Base-by-base conservation (phyloP, 2,113 vertebrate species). In the Herpailurus yagouaroundi region DNA sequence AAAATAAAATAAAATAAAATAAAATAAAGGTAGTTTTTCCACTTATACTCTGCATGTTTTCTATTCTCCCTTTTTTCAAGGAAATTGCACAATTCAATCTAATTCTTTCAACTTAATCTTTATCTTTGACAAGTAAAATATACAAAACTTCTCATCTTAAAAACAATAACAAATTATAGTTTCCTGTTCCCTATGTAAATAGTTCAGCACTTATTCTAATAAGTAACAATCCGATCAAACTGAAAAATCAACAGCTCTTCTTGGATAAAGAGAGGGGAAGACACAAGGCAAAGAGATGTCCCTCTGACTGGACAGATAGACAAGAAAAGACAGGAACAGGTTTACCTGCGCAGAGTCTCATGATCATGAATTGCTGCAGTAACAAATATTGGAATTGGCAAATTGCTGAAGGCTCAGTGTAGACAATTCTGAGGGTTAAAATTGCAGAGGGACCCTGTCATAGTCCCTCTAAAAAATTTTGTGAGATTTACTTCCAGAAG, bases 21-120 rank as follows among this genome's bases (percentile, higher is more conserved):
- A 23, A 60, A 60, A 60, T 60, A 41, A 66, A 68, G 7, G 48
- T 45, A 60, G 50, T 41, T 81, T 18, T 38, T 81, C 69, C 68
- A 73, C 45, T 52, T 95, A 27, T 33, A 50, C 4, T 55, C 33
- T 73, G 23, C 7, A 41, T 52, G 13, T 71, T 86, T 50, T 64
- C 36, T 23, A 73, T 71, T 69, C 21, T 76, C 73, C 3, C 10
- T 18, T 87, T 64, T 38, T 38, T 33, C 27, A 63, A 33, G 41
- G 60, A 92, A 89, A 85, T 84, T 41, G 48, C 84, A 80, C 79
- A 64, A 27, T 71, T 92, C 45, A 11, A 68, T 88, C 80, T 74
- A 7, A 69, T 79, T 89, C 48, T 89, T 95, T 96, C 57, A 94
- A 76, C 33, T 87, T 50, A 31, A 60, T 80, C 38, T 69, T 92